These are phyloP conservation scores for Drosophila lowei DNA, from an alignment of 1,140 invertebrate species.

Conservation along the genomic window DNA sequence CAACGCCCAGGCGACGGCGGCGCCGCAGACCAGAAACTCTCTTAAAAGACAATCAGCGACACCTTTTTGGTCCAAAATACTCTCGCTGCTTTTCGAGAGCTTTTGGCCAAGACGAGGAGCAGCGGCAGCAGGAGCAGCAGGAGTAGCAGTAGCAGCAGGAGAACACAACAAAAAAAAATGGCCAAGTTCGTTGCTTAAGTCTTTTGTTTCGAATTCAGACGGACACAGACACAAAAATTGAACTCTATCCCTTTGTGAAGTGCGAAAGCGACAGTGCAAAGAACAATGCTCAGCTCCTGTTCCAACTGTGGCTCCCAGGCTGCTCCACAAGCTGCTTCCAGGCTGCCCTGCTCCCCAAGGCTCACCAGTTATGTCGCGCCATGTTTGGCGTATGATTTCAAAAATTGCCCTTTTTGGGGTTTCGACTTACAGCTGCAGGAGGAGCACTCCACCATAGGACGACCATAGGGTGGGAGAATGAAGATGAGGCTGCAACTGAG, in stretches of 20 bases:
- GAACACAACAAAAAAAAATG: conserved; percentile 34
- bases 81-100: conserved; percentile 48
- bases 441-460: neutral
- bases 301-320: conserved; percentile 6
- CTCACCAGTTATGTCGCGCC: conserved; percentile 75
- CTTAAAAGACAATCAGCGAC: conserved; percentile 83
- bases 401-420: conserved; percentile 82
- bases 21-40: conserved; percentile 71
- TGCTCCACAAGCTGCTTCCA: neutral
- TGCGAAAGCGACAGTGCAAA: conserved; percentile 81
- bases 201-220: conserved; percentile 78
- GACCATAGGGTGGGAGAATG: conserved; percentile 11
- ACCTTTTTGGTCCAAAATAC: conserved; percentile 82
- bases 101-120: conserved; percentile 20
- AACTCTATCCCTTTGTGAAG: conserved; percentile 81
- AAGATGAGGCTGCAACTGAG: conserved; percentile 33
- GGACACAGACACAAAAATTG: conserved; percentile 60
- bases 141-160: conserved; percentile 15
- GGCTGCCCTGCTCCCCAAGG: conserved; percentile 16
- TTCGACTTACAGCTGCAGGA: conserved; percentile 67
- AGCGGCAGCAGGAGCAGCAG: conserved; percentile 8
- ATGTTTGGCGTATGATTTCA: conserved; percentile 81
- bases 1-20: conserved; percentile 71
- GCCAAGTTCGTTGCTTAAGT: conserved; percentile 80
- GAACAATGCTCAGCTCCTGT: conserved; percentile 67